Base-by-base conservation (phyloP, 2,888 invertebrate genomes). In the Margaritifera margaritifera region DNA sequence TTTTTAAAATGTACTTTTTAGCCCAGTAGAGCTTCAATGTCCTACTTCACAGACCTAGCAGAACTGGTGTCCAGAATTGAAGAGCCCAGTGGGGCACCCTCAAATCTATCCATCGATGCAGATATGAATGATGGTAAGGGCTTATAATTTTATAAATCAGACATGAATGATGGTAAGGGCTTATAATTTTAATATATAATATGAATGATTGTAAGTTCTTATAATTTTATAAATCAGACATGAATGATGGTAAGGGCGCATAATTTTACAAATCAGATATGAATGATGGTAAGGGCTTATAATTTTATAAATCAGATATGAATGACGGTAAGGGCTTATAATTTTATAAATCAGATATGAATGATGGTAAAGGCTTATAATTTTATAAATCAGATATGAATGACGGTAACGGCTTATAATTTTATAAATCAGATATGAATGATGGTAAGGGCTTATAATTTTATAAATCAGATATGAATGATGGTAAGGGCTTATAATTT, bases 21-120 rank as follows among this genome's bases (percentile, higher is more conserved):
- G 86, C 76, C 75, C 52, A 72, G 73, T 25, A 74, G 84, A 3
- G 85, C 88, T 20, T 80, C 78, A 55, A 82, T 87, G 77, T 84
- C 87, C 20, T 84, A 86, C 70, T 89, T 89, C 82, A 89, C 88
- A 31, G 89, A 89, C 68, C 84, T 89, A 27, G 89, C 89, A n/a
- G 89, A 89, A 72, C 76, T 88, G 60, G 88, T 89, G 27, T 88
- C 88, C 8, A 84, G 86, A 69, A 89, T 89, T 59, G 87, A 89
- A 20, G 82, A 87, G 52, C 87, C 87, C 1, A 62, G 62, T 5
- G 66, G 61, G 22, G 72, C 70, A 1, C 31, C 65, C 5, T 76
- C 73, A 8, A 64, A 76, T 15, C 71, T 73, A 69, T 70, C 69
- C n/a, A 57, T 66, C 51, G 73, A 74, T 65, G 73, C 72, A 56